Conservation (phyloP, 2,888 invertebrate genomes). For the Melinaea marsaeus region DNA sequence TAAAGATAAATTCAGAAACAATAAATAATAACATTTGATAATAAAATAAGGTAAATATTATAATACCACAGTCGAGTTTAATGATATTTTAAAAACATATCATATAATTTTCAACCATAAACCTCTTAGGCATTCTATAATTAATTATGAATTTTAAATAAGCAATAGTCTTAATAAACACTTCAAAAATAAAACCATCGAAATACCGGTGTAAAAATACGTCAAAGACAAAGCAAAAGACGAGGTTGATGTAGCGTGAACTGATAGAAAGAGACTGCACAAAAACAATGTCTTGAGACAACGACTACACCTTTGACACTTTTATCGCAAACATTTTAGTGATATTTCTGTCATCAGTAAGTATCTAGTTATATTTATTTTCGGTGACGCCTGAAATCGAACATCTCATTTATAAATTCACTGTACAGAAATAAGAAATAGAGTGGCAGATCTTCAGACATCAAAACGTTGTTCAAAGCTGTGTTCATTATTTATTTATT, state of each 20-base stretch:
- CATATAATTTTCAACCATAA: background rate
- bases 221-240: slow-evolving; percentile 22
- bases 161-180: slow-evolving; percentile 6
- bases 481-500: too few species aligned
- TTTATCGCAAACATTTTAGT: slow-evolving; percentile 25
- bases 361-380: background rate
- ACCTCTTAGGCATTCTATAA: background rate
- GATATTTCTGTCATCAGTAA: slow-evolving; percentile 9
- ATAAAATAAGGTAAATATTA: too few species aligned
- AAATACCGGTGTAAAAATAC: slow-evolving; percentile 8
- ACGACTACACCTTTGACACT: slow-evolving; percentile 46
- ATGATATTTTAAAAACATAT: too few species aligned
- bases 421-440: too few species aligned
- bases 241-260: slow-evolving; percentile 55
- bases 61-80: too few species aligned
- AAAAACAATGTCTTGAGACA: slow-evolving; percentile 39
- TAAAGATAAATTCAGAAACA: too few species aligned
- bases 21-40: too few species aligned
- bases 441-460: too few species aligned
- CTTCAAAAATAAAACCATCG: slow-evolving; percentile 2
- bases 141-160: background rate
- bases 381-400: background rate
- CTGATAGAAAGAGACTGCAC: slow-evolving; percentile 52
- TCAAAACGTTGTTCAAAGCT: too few species aligned
- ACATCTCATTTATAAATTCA: too few species aligned